These are phyloP conservation scores for Bilobella aurantiaca DNA, from an alignment of 1,140 invertebrate species.

Conservation along the genomic window DNA sequence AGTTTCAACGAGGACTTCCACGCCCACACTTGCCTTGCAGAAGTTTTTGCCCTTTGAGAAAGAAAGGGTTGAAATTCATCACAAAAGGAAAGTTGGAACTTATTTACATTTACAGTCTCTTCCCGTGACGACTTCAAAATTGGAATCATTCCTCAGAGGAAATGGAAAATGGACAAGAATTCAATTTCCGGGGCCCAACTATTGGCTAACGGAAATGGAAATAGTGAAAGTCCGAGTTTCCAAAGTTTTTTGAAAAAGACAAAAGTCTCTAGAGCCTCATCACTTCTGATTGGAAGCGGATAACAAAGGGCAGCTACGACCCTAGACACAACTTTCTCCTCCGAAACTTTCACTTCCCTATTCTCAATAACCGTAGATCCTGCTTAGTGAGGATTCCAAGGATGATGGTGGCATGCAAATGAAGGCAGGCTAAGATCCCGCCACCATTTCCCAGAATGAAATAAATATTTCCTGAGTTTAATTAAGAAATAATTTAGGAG, in stretches of 20 bases:
- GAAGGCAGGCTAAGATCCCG: no score
- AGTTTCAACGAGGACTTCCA: background rate
- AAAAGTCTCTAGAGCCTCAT: constrained; percentile 24
- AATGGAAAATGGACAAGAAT: background rate
- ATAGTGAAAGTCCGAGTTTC: background rate
- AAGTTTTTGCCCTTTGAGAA: no score
- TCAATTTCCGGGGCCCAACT: background rate
- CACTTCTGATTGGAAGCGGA: constrained; percentile 34
- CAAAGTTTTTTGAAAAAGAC: background rate
- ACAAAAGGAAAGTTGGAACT: no score
- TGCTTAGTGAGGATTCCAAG: background rate
- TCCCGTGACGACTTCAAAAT: background rate
- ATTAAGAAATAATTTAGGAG: constrained; percentile 35
- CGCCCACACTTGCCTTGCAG: no score
- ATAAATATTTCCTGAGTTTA: constrained; percentile 35
- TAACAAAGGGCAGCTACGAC: constrained; percentile 15
- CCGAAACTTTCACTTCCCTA: background rate
- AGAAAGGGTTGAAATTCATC: no score
- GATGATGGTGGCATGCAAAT: no score
- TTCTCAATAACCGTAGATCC: background rate
- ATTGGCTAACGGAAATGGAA: background rate
- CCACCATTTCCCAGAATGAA: constrained; percentile 25
- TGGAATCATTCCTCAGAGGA: background rate
- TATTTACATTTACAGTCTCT: background rate
- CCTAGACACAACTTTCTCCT: background rate